phyloP scores from a whole-genome alignment of 2,113 vertebrate genomes.

The Prochilodus magdalenae region DNA sequence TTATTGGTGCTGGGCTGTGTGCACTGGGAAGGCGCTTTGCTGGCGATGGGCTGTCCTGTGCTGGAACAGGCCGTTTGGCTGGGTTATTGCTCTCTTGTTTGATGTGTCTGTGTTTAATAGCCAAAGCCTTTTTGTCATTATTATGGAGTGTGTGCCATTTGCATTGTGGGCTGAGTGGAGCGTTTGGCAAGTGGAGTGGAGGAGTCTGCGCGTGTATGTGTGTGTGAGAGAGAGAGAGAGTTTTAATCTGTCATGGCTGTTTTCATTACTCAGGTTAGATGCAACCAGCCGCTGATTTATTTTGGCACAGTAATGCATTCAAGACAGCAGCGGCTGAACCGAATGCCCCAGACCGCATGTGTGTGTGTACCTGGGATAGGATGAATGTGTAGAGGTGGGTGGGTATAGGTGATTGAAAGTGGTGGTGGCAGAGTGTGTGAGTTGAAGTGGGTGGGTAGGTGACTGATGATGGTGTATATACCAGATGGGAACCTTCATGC shows the following conservation, averaged over 20 bases:
- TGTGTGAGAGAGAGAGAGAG: conserved; percentile 35
- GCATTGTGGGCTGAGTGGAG: conserved; percentile 67
- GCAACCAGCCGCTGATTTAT: conserved; percentile 70
- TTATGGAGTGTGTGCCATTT: conserved; percentile 67
- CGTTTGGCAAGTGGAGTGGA: conserved; percentile 59
- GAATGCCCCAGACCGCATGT: conserved; percentile 25
- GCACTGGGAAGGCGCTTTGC: conserved; percentile 63
- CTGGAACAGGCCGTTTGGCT: conserved; percentile 48
- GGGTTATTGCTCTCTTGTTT: conserved; percentile 65
- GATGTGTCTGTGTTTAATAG: conserved; percentile 69
- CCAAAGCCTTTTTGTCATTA: conserved; percentile 64
- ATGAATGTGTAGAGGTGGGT: conserved; percentile 7
- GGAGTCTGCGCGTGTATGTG: conserved; percentile 49
- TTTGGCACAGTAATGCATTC: conserved; percentile 53
- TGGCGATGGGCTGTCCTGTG: conserved; percentile 47
- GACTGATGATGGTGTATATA: background rate
- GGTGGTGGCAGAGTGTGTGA: too few species aligned
- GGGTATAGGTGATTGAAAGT: background rate
- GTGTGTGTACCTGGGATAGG: background rate
- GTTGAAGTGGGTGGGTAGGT: background rate
- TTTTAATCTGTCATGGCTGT: conserved; percentile 56
- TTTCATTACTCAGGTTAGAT: conserved; percentile 79
- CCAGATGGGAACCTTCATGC: too few species aligned
- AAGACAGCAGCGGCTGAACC: conserved; percentile 45
- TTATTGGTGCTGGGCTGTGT: conserved; percentile 15